Conservation (phyloP, 2,888 invertebrate species). For the Hoplodrina ambigua region DNA sequence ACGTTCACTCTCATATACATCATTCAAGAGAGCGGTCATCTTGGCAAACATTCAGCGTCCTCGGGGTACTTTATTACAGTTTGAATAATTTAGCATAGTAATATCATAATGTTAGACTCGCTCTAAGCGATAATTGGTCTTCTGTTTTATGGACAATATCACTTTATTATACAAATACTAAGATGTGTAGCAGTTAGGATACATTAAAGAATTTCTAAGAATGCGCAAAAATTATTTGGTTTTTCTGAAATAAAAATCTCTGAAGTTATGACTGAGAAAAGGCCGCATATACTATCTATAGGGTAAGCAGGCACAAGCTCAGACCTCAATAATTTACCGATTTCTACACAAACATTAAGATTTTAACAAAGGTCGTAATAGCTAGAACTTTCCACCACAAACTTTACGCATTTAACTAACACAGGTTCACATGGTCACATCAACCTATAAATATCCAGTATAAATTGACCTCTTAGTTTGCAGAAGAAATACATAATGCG, state of each 20-base stretch:
- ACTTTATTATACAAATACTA: no score
- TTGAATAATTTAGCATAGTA: slow-evolving; percentile 36
- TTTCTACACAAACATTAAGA: neutral
- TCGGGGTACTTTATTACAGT: slow-evolving; percentile 15
- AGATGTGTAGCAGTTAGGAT: no score
- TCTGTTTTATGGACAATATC: neutral
- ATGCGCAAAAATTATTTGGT: neutral
- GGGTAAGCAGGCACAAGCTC: neutral
- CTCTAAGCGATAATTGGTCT: neutral
- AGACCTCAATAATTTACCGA: neutral
- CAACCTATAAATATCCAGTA: neutral
- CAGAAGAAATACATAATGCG: neutral
- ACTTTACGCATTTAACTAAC: slow-evolving; percentile 1
- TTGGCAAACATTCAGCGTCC: slow-evolving; percentile 37
- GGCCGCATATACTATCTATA: neutral
- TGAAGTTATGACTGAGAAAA: neutral
- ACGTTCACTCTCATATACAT: slow-evolving; percentile 33
- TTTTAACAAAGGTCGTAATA: neutral
- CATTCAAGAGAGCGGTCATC: slow-evolving; percentile 35
- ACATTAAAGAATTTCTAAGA: neutral
- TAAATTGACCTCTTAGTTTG: neutral
- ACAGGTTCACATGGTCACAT: neutral
- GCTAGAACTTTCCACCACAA: neutral
- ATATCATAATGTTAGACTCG: slow-evolving; percentile 4
- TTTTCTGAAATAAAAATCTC: no score